These are phyloP conservation scores for Archegozetes longisetosus DNA, from an alignment of 1,140 invertebrate species.

Conservation along the genomic window DNA sequence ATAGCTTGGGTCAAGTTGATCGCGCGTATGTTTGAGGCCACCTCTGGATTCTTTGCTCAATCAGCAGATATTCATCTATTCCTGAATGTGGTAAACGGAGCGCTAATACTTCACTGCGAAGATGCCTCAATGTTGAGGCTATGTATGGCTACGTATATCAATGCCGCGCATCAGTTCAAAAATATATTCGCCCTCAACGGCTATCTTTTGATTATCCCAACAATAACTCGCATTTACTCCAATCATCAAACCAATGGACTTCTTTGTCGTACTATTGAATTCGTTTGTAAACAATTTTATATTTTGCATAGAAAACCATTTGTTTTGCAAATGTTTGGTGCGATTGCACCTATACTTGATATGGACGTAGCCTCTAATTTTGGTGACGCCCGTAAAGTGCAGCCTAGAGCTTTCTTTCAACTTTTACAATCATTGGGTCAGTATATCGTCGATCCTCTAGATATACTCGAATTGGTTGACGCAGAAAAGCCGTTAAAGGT, in stretches of 20 bases:
- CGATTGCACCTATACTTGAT: slow-evolving; percentile 86
- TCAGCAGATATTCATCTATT: slow-evolving; percentile 94
- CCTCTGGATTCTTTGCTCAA: slow-evolving; percentile 95
- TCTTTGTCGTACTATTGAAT: slow-evolving; percentile 87
- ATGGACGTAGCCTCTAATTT: slow-evolving; percentile 49
- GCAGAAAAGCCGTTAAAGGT: slow-evolving; percentile 80
- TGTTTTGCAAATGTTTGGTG: slow-evolving; percentile 96
- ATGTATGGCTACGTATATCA: slow-evolving; percentile 91
- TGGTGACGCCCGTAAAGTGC: slow-evolving; percentile 32
- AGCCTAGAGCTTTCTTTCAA: slow-evolving; percentile 25
- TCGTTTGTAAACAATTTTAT: slow-evolving; percentile 96
- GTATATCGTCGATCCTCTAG: slow-evolving; percentile 78
- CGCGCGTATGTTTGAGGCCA: slow-evolving; percentile 92
- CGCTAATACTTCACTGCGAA: slow-evolving; percentile 89
- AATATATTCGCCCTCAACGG: slow-evolving; percentile 97
- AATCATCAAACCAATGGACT: slow-evolving; percentile 89
- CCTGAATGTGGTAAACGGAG: slow-evolving; percentile 91
- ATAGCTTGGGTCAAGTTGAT: slow-evolving; percentile 94
- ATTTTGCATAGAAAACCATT: slow-evolving; percentile 96
- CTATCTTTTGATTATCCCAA: slow-evolving; percentile 88
- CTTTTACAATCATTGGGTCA: slow-evolving; percentile 55
- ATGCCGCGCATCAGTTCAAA: slow-evolving; percentile 94
- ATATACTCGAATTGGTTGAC: slow-evolving; percentile 86
- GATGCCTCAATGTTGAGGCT: slow-evolving; percentile 87
- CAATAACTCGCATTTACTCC: slow-evolving; percentile 85